Conservation (phyloP, 1,140 invertebrate genomes). For the Druon quercuslanigerum region DNA sequence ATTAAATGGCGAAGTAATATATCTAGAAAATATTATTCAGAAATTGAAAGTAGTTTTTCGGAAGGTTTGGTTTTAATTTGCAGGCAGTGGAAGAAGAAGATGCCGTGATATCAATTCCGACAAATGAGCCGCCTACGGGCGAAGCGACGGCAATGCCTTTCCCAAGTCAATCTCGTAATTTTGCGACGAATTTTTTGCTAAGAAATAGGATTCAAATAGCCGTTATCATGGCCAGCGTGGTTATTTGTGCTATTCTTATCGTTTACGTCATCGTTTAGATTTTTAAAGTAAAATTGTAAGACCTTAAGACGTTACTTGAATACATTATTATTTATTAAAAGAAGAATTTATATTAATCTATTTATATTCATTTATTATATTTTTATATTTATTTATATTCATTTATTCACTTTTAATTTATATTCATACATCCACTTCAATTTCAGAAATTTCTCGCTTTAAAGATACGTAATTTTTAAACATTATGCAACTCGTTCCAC, state of each 20-base stretch:
- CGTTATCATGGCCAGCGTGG: slow-evolving; percentile 45
- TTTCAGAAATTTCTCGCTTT: no score
- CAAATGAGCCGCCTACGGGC: slow-evolving; percentile 19
- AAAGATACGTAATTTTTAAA: no score
- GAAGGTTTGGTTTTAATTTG: not conserved
- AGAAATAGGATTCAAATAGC: slow-evolving; percentile 49
- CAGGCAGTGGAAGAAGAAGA: slow-evolving; percentile 33
- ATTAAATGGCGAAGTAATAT: no score
- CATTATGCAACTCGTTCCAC: no score
- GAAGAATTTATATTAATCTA: not conserved
- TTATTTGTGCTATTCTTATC: slow-evolving; percentile 43
- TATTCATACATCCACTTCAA: no score
- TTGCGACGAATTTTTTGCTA: slow-evolving; percentile 36
- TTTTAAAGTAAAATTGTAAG: not conserved
- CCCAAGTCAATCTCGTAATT: slow-evolving; percentile 27
- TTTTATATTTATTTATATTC: no score
- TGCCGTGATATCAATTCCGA: slow-evolving; percentile 8
- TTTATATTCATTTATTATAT: no score
- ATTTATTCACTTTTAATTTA: no score
- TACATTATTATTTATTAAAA: slow-evolving; percentile 18
- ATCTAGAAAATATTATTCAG: no score
- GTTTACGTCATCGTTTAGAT: slow-evolving; percentile 45
- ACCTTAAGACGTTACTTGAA: not conserved
- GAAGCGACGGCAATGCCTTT: slow-evolving; percentile 6
- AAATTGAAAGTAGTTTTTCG: not conserved